Evolutionary conservation across 2,888 invertebrate genomes (phyloP).

Genomic region (Ceriagrion tenellum): DNA sequence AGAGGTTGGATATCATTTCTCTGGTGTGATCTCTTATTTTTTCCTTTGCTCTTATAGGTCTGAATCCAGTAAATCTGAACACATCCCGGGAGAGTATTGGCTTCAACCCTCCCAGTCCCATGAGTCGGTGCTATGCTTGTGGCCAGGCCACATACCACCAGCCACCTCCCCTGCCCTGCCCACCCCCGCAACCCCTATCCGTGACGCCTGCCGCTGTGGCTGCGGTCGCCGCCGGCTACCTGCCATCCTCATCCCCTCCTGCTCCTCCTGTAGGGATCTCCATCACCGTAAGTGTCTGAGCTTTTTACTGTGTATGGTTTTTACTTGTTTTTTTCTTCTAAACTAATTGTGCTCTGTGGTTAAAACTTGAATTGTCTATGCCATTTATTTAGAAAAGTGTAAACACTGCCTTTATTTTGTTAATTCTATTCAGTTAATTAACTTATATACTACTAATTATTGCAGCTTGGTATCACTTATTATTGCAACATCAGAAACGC

Average conservation of each 20-base stretch:
- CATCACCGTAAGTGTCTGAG: slow-evolving; percentile 39
- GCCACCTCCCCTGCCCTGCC: slow-evolving; percentile 67
- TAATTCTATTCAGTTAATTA: no score
- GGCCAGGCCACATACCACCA: slow-evolving; percentile 81
- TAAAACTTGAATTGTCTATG: slow-evolving; percentile 73
- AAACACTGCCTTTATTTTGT: no score
- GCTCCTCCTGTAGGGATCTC: slow-evolving; percentile 76
- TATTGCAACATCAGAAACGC: no score
- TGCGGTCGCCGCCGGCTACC: slow-evolving; percentile 75
- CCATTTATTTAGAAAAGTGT: no score
- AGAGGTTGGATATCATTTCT: background rate
- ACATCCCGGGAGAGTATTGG: slow-evolving; percentile 66
- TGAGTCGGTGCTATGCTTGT: slow-evolving; percentile 86
- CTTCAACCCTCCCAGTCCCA: slow-evolving; percentile 76
- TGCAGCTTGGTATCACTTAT: no score
- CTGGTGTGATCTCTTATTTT: background rate
- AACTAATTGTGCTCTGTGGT: slow-evolving; percentile 74
- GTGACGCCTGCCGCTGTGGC: slow-evolving; percentile 77
- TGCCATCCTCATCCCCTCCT: slow-evolving; percentile 77
- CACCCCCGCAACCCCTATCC: slow-evolving; percentile 71
- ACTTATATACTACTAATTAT: no score
- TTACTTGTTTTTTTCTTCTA: background rate
- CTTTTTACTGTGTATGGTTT: background rate
- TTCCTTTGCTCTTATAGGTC: slow-evolving; percentile 72
- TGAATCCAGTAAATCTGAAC: slow-evolving; percentile 75